phyloP scores from a whole-genome alignment of 2,797 vertebrate species.

The Acestrorhynchus altus region DNA sequence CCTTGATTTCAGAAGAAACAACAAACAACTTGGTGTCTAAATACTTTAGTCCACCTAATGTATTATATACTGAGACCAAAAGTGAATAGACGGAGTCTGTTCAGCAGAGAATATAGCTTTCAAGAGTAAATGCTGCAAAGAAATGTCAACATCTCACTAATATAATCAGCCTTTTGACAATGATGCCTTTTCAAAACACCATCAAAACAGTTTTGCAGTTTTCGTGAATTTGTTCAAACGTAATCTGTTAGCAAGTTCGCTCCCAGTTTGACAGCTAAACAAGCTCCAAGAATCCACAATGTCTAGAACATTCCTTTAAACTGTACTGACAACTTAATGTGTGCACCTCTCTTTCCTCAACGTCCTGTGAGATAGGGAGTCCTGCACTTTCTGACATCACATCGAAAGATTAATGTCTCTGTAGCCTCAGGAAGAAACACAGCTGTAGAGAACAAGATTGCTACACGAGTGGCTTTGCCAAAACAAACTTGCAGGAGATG shows the following conservation, averaged over 20 bases:
- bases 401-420: constrained; percentile 36
- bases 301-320: constrained; percentile 24
- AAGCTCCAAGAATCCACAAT: background rate
- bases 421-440: constrained; percentile 33
- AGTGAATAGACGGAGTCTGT: too few relatives aligned
- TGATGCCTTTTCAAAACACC: background rate
- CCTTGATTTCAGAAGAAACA: too few relatives aligned
- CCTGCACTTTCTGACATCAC: constrained; percentile 29
- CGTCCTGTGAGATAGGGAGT: constrained; percentile 21
- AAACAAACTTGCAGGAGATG: constrained; percentile 25
- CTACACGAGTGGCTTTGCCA: constrained; percentile 18
- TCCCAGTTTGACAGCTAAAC: background rate
- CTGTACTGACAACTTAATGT: constrained; percentile 37
- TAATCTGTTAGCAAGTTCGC: background rate
- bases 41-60: too few relatives aligned
- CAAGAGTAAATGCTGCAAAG: background rate
- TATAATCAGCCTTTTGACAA: background rate
- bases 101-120: background rate
- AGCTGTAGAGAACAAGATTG: constrained; percentile 33
- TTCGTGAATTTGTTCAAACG: background rate
- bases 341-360: constrained; percentile 17
- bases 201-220: background rate
- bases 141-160: background rate
- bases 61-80: too few relatives aligned
- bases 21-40: too few relatives aligned